Conservation (phyloP, 2,888 invertebrate genomes). For the Rhamphomyia laevipes region DNA sequence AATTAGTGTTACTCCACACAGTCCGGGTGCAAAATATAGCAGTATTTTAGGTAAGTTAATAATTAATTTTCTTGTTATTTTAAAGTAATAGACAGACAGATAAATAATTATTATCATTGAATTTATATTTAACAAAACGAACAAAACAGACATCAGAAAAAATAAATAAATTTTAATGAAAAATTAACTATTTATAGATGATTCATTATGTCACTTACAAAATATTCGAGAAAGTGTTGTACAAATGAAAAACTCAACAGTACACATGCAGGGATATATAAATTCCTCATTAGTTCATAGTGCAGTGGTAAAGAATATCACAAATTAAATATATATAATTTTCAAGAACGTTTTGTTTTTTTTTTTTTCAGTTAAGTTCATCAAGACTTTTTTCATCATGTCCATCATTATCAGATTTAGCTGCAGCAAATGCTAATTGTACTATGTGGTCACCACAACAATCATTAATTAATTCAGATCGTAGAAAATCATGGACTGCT, state of each 20-base stretch:
- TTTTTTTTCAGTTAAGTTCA: slow-evolving; percentile 18
- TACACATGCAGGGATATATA: slow-evolving; percentile 27
- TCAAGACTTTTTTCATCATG: slow-evolving; percentile 23
- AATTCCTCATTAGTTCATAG: slow-evolving; percentile 21
- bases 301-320: slow-evolving; percentile 22
- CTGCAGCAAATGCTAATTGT: slow-evolving; percentile 20
- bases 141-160: no score
- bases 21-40: slow-evolving; percentile 63
- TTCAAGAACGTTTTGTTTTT: neutral
- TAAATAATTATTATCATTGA: no score
- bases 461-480: slow-evolving; percentile 33
- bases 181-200: slow-evolving; percentile 22
- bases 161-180: no score
- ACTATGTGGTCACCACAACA: slow-evolving; percentile 35
- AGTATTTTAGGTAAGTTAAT: slow-evolving; percentile 43
- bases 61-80: neutral
- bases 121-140: no score
- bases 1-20: slow-evolving; percentile 80
- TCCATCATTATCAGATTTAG: slow-evolving; percentile 35
- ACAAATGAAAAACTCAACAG: slow-evolving; percentile 37
- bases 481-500: slow-evolving; percentile 81
- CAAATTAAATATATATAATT: neutral
- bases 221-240: slow-evolving; percentile 38
- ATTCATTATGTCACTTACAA: slow-evolving; percentile 36
- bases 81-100: no score